Percentiles rank a stretch among this genome's conserved stretches.
These are phyloP conservation scores for Sturnus vulgaris DNA, from an alignment of 2,113 vertebrate species.

Conservation along the genomic window DNA sequence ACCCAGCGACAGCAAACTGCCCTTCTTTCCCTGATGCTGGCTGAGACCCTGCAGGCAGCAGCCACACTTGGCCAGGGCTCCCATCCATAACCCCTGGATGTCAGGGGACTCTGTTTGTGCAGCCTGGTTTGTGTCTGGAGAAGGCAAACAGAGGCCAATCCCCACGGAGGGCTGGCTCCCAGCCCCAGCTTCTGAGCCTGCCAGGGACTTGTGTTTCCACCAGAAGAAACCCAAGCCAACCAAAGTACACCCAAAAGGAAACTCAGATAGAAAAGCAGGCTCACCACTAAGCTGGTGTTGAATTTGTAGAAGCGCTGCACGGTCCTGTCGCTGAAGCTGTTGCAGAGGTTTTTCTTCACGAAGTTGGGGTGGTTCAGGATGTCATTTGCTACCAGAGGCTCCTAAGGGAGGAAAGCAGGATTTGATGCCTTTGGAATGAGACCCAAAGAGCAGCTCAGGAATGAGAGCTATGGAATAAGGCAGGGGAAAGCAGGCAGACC, in stretches of 20 bases:
- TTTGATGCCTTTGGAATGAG: not conserved
- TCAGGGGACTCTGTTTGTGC: not conserved
- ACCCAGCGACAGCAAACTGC: rapidly evolving
- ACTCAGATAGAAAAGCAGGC: not conserved
- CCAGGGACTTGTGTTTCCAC: not conserved
- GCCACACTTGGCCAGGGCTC: not conserved
- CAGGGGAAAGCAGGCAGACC: slow-evolving; percentile 67
- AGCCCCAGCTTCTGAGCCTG: not conserved
- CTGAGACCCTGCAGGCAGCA: not conserved
- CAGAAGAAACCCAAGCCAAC: not conserved
- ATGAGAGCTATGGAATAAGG: rapidly evolving
- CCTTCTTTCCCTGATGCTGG: not conserved
- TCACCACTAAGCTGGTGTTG: slow-evolving; percentile 93
- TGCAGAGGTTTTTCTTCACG: slow-evolving; percentile 97
- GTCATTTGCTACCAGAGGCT: slow-evolving; percentile 96
- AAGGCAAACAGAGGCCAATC: not conserved
- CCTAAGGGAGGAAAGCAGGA: slow-evolving; percentile 60
- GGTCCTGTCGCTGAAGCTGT: slow-evolving; percentile 98
- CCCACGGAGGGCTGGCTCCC: not conserved
- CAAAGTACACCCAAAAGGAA: not conserved
- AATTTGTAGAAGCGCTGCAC: slow-evolving; percentile 99
- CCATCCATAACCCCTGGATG: not conserved
- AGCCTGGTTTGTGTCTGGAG: not conserved
- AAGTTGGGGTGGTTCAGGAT: slow-evolving; percentile 98
- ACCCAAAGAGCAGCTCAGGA: not conserved